Evolutionary conservation across 2,888 invertebrate genomes (phyloP).

Genomic region (Drosophila maculinotata): DNA sequence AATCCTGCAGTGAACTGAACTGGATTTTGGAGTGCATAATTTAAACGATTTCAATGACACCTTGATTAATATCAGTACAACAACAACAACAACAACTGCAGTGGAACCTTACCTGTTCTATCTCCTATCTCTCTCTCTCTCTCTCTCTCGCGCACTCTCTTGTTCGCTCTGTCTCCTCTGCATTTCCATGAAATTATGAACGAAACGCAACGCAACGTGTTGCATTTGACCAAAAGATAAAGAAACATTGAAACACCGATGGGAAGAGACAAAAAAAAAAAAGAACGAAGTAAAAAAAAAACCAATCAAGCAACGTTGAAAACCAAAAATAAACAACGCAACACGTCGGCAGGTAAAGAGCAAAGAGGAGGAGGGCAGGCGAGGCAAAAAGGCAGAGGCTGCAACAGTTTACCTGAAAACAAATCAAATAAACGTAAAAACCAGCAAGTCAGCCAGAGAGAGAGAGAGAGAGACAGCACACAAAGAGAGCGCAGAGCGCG

Average conservation of each 20-base stretch:
- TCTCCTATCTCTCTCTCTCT: conserved; percentile 5
- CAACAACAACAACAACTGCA: conserved; percentile 54
- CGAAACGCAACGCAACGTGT: conserved; percentile 69
- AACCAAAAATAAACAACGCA: conserved; percentile 77
- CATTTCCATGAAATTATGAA: conserved; percentile 80
- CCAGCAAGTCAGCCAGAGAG: conserved; percentile 27
- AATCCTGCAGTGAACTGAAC: conserved; percentile 41
- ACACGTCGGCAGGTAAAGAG: conserved; percentile 53
- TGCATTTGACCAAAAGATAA: conserved; percentile 78
- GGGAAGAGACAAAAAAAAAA: conserved; percentile 23
- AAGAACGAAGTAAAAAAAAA: conserved; percentile 41
- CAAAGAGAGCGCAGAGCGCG: conserved; percentile 4
- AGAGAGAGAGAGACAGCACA: conserved; percentile 8
- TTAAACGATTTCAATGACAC: conserved; percentile 84
- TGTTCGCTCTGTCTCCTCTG: conserved; percentile 12
- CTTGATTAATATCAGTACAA: conserved; percentile 82
- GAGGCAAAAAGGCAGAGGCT: conserved; percentile 59
- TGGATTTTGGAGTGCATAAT: conserved; percentile 77
- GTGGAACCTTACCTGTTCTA: conserved; percentile 40
- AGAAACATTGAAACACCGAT: conserved; percentile 57
- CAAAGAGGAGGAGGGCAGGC: conserved; percentile 12
- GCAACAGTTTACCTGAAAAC: conserved; percentile 66
- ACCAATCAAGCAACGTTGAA: conserved; percentile 76
- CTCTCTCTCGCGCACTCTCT: conserved; percentile 2
- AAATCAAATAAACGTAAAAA: conserved; percentile 66